Conservation (phyloP, 64 coral and sea anemone species). For the Pocillopora damicornis region DNA sequence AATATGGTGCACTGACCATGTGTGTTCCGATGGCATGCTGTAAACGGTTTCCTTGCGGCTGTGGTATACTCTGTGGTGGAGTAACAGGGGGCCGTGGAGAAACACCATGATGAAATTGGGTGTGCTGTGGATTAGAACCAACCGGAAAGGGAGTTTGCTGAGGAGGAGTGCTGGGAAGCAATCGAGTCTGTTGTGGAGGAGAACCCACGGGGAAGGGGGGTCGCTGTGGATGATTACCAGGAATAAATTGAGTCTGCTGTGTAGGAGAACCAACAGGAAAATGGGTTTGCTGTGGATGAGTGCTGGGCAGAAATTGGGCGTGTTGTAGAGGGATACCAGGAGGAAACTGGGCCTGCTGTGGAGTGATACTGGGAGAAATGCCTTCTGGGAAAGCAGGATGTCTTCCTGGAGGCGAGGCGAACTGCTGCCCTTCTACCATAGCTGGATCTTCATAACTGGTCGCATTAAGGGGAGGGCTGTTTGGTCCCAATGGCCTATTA, state of each 20-base stretch:
- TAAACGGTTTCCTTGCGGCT: not conserved
- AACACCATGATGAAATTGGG: not conserved
- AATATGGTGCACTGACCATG: slow-evolving; percentile 46
- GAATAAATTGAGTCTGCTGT: too few relatives aligned
- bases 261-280: not conserved
- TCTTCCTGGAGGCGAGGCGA: not conserved
- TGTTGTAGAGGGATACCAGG: not conserved
- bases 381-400: not conserved
- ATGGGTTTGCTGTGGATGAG: too few relatives aligned
- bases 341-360: not conserved
- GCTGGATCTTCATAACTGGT: not conserved
- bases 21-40: not conserved
- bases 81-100: not conserved
- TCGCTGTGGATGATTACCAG: too few relatives aligned
- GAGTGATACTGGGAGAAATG: not conserved
- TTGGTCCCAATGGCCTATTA: not conserved
- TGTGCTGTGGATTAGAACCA: not conserved
- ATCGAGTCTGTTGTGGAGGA: too few relatives aligned
- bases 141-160: not conserved
- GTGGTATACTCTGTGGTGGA: not conserved
- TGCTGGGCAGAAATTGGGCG: too few relatives aligned
- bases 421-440: not conserved
- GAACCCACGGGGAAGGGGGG: too few relatives aligned
- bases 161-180: not conserved
- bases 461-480: not conserved